These are phyloP conservation scores for Struthidea cinerea DNA, from an alignment of 2,113 vertebrate genomes.

Conservation along the genomic window DNA sequence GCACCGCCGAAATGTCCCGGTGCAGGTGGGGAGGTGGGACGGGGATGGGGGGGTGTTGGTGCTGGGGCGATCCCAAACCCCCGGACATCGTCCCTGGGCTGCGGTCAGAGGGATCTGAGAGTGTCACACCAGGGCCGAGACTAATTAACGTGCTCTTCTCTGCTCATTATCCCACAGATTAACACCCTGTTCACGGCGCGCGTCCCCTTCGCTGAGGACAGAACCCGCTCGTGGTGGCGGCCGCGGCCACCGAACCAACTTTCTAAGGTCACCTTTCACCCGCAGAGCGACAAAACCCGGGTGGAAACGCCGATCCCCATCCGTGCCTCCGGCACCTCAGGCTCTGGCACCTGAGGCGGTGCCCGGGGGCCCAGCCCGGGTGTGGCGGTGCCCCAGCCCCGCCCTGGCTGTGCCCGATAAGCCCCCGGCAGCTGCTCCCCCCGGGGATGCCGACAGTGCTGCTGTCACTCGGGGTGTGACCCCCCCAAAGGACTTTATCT, in stretches of 20 bases:
- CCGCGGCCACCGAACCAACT: neutral
- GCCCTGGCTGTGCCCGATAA: neutral
- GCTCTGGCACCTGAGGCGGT: neutral
- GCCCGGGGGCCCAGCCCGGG: neutral
- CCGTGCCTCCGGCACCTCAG: fast-evolving
- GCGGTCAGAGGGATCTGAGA: fast-evolving
- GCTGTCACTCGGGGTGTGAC: neutral
- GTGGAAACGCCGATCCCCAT: fast-evolving
- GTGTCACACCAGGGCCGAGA: neutral
- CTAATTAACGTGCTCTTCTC: neutral
- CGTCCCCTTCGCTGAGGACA: neutral
- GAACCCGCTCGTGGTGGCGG: fast-evolving
- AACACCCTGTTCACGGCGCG: fast-evolving
- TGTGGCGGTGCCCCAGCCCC: neutral
- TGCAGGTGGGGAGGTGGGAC: fast-evolving
- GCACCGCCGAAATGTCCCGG: fast-evolving
- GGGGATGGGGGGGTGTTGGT: neutral
- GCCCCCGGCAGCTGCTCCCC: neutral
- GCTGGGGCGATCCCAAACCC: neutral
- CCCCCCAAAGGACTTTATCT: conserved; percentile 9
- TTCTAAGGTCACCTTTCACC: neutral
- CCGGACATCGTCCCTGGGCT: neutral
- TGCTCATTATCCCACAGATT: neutral
- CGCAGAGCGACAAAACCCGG: neutral
- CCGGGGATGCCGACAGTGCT: neutral